phyloP scores from a whole-genome alignment of 2,113 vertebrate genomes.

The Percopsis transmontana region DNA sequence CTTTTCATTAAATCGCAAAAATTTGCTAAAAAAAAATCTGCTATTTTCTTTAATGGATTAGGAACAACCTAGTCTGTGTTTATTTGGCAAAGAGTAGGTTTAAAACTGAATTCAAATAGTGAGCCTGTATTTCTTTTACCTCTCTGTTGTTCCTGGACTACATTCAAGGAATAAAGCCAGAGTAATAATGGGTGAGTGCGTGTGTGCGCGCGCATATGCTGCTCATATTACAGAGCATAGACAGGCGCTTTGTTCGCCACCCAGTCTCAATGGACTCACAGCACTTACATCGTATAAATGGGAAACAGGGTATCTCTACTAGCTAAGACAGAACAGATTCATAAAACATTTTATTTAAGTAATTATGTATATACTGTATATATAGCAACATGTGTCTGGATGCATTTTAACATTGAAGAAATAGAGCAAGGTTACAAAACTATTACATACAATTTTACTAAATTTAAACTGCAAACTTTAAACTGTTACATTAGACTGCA shows the following conservation, averaged over 20 bases:
- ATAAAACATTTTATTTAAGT: background rate
- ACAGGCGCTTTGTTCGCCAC: conserved; percentile 48
- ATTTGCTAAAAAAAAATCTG: too few relatives aligned
- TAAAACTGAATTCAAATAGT: conserved; percentile 7
- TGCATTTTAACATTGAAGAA: background rate
- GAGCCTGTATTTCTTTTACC: conserved; percentile 6
- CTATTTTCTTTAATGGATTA: too few relatives aligned
- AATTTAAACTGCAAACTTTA: background rate
- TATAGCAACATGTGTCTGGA: background rate
- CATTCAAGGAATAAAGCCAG: conserved; percentile 43
- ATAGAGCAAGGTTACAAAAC: background rate
- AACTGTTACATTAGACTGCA: background rate
- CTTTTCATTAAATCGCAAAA: too few relatives aligned
- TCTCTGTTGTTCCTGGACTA: conserved; percentile 12
- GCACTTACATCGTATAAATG: conserved; percentile 9
- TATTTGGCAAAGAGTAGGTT: conserved; percentile 3
- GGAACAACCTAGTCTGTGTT: background rate
- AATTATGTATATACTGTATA: background rate
- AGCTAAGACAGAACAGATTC: background rate
- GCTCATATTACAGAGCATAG: conserved; percentile 55
- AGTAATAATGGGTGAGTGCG: conserved; percentile 16
- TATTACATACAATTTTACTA: too few relatives aligned
- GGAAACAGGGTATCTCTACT: conserved; percentile 25
- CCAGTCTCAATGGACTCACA: conserved; percentile 55
- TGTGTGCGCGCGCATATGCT: background rate